Conservation (phyloP, 2,888 invertebrate species). For the Meiosimyza decipiens region DNA sequence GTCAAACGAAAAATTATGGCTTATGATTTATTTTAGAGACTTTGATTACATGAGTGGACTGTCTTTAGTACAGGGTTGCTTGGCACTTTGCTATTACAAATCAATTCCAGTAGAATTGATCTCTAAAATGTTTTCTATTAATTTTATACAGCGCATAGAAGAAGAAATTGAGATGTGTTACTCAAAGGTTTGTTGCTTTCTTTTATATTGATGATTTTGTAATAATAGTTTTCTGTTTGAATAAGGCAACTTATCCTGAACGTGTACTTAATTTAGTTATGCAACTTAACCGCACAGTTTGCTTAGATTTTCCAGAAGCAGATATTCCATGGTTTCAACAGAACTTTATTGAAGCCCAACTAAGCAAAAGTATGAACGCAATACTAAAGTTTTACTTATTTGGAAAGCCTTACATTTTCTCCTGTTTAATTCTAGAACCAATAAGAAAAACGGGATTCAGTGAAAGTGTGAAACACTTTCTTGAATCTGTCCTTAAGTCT, state of each 20-base stretch:
- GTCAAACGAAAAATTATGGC: background rate
- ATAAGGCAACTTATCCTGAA: conserved; percentile 70
- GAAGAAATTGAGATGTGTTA: conserved; percentile 70
- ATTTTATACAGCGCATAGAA: conserved; percentile 72
- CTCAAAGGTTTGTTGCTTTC: conserved; percentile 65
- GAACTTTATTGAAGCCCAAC: conserved; percentile 70
- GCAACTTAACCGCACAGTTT: conserved; percentile 74
- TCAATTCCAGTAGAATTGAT: conserved; percentile 68
- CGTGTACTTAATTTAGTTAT: conserved; percentile 70
- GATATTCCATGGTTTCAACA: conserved; percentile 77
- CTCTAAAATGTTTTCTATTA: conserved; percentile 71
- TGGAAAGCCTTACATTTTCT: background rate
- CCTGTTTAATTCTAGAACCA: conserved; percentile 43
- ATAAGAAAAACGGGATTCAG: conserved; percentile 49
- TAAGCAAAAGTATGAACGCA: conserved; percentile 64
- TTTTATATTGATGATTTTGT: background rate
- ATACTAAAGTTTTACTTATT: background rate
- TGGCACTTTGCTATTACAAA: conserved; percentile 70
- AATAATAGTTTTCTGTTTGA: conserved; percentile 31
- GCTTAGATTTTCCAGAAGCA: conserved; percentile 73
- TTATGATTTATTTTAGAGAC: conserved; percentile 66
- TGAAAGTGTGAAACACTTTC: conserved; percentile 53
- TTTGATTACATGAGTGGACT: conserved; percentile 70
- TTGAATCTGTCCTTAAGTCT: conserved; percentile 55
- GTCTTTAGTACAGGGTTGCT: conserved; percentile 68